Conservation (phyloP, 2,888 invertebrate genomes). For the Synanthedon myopaeformis region DNA sequence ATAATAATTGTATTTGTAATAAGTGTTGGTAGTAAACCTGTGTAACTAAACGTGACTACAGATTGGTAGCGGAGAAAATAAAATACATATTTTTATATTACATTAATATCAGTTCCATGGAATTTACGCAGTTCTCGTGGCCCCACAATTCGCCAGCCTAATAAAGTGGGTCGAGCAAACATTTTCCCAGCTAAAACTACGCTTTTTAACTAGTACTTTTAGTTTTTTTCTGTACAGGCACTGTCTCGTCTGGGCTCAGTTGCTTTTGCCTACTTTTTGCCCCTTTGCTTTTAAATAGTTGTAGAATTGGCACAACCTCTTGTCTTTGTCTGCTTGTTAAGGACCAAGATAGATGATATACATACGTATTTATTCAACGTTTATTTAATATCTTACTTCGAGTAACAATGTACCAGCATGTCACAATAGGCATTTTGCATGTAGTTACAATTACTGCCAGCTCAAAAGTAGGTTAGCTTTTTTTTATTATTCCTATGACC, state of each 20-base stretch:
- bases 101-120: background rate
- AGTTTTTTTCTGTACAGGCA: slow-evolving; percentile 36
- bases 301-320: slow-evolving; percentile 21
- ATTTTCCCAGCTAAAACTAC: slow-evolving; percentile 50
- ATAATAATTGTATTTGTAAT: too few species aligned
- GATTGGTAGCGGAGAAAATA: too few species aligned
- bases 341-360: background rate
- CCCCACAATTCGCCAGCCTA: slow-evolving; percentile 33
- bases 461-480: too few species aligned
- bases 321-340: slow-evolving; percentile 4
- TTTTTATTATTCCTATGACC: too few species aligned
- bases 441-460: too few species aligned
- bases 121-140: slow-evolving; percentile 15
- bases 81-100: too few species aligned
- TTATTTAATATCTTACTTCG: too few species aligned
- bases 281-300: slow-evolving; percentile 16
- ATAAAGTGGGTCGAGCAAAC: slow-evolving; percentile 64
- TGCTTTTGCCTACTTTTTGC: background rate
- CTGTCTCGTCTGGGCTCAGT: slow-evolving; percentile 30
- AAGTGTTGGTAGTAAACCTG: too few species aligned
- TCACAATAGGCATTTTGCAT: too few species aligned
- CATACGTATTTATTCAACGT: too few species aligned
- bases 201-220: slow-evolving; percentile 59
- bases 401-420: too few species aligned
- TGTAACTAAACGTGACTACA: too few species aligned